Percentiles rank a stretch among this genome's conserved stretches.
Conservation (phyloP, 2,113 vertebrate species). For the Phasianus colchicus region DNA sequence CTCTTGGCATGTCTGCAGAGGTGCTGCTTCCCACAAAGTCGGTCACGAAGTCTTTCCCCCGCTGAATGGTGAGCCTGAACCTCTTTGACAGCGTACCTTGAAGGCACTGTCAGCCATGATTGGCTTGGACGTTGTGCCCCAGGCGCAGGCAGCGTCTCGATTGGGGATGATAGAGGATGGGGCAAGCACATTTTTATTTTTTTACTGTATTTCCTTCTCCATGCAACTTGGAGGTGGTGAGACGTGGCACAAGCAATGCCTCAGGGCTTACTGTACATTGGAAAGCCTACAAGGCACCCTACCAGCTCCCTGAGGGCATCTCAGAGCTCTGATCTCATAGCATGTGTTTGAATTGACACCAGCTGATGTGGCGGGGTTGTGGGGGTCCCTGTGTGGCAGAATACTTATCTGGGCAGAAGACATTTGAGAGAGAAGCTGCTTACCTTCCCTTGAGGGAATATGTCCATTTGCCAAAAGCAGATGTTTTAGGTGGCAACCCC, state of each 20-base stretch:
- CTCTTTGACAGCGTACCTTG: neutral
- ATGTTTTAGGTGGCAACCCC: neutral
- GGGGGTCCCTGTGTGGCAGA: neutral
- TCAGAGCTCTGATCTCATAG: neutral
- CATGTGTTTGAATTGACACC: neutral
- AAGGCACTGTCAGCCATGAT: constrained; percentile 41
- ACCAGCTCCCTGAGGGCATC: neutral
- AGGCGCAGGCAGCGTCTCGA: neutral
- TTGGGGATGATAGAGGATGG: constrained; percentile 2
- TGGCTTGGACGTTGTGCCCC: neutral
- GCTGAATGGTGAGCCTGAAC: neutral
- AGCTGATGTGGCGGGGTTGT: rapidly evolving
- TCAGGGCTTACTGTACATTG: neutral
- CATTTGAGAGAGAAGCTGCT: neutral
- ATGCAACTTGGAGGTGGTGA: rapidly evolving
- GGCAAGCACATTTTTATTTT: neutral
- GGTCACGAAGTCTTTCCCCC: neutral
- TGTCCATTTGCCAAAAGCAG: neutral
- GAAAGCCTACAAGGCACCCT: neutral
- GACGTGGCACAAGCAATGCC: neutral
- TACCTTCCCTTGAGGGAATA: neutral
- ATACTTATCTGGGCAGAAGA: neutral
- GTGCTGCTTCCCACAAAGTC: neutral
- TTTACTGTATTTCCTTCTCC: neutral
- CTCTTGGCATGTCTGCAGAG: neutral